A percentile compares a stretch with the other conserved stretches of the same genome.
Conservation (phyloP, 2,888 invertebrate genomes). For the Margaritifera margaritifera region DNA sequence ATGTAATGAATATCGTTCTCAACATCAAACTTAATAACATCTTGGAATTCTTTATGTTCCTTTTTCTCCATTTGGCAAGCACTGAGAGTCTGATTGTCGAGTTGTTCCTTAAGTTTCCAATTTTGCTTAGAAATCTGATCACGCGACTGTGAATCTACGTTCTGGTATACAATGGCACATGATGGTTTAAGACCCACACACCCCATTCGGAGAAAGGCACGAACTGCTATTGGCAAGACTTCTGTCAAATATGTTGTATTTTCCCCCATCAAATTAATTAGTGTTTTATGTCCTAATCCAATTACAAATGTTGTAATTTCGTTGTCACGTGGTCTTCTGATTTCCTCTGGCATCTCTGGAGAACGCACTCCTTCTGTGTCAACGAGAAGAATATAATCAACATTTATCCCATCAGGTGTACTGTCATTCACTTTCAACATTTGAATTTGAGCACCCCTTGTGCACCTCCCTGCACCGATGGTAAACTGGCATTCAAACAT, state of each 20-base stretch:
- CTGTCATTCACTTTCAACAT: neutral
- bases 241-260: conserved; percentile 4
- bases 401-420: neutral
- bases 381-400: conserved; percentile 14
- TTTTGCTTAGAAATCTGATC: too few relatives aligned
- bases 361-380: conserved; percentile 17
- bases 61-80: conserved; percentile 6
- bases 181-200: neutral
- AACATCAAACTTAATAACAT: conserved; percentile 14
- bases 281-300: too few relatives aligned
- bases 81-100: too few relatives aligned
- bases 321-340: conserved; percentile 6
- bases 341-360: conserved; percentile 5
- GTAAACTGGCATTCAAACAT: conserved; percentile 11
- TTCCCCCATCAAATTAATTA: conserved; percentile 9
- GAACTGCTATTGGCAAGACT: conserved; percentile 5
- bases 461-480: conserved; percentile 16
- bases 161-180: conserved; percentile 15
- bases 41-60: neutral
- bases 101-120: too few relatives aligned
- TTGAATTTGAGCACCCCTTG: conserved; percentile 13
- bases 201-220: conserved; percentile 3
- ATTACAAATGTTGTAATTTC: conserved; percentile 11
- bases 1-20: conserved; percentile 3
- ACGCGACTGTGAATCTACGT: neutral